phyloP scores from a whole-genome alignment of 2,888 invertebrate species.

The Bruchidius siliquastri region DNA sequence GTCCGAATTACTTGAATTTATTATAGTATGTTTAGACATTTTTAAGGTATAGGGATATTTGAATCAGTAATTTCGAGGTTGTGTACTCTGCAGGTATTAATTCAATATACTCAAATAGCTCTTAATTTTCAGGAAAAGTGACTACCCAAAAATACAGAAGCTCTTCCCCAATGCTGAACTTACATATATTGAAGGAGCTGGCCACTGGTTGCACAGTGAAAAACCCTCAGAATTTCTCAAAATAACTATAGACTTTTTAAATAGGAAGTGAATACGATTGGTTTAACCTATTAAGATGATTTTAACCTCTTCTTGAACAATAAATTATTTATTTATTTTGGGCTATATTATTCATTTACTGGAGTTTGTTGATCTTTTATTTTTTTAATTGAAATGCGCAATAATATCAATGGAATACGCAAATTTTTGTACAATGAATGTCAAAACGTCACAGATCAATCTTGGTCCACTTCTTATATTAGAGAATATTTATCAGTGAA shows the following conservation, averaged over 20 bases:
- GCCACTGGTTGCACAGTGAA: conserved; percentile 93
- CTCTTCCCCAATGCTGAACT: conserved; percentile 71
- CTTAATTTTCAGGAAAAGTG: conserved; percentile 45
- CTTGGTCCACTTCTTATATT: too few relatives aligned
- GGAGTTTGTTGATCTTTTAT: too few relatives aligned
- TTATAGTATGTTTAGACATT: too few relatives aligned
- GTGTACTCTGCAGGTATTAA: too few relatives aligned
- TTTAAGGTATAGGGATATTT: background rate
- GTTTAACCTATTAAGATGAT: background rate
- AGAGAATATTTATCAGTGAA: too few relatives aligned
- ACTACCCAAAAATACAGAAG: conserved; percentile 60
- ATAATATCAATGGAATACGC: too few relatives aligned
- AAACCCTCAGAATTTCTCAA: conserved; percentile 76
- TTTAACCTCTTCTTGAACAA: conserved; percentile 1
- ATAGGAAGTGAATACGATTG: conserved; percentile 23
- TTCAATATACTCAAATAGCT: background rate
- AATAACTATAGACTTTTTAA: conserved; percentile 59
- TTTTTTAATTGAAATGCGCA: too few relatives aligned
- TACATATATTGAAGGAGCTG: conserved; percentile 70
- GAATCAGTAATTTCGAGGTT: too few relatives aligned
- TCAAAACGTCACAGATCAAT: too few relatives aligned
- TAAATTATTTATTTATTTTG: background rate
- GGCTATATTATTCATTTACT: too few relatives aligned
- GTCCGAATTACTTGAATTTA: too few relatives aligned
- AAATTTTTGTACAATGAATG: too few relatives aligned